Percentiles rank a stretch among this genome's conserved stretches.
Evolutionary conservation across 2,797 vertebrate species (phyloP).

Genomic region (Aphelocoma californica): DNA sequence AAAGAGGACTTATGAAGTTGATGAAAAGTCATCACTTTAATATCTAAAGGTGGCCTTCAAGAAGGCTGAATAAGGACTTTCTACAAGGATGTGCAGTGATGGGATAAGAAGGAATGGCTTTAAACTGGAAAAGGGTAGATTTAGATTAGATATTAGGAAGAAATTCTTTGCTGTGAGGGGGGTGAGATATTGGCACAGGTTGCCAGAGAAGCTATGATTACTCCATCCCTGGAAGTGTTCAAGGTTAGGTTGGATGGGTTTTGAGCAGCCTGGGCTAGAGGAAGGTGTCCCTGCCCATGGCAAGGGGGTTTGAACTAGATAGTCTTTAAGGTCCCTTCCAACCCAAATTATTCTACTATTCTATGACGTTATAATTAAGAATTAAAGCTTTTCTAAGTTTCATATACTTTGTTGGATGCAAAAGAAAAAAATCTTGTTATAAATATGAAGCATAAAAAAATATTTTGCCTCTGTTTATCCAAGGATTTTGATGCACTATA

Average conservation of each 20-base stretch:
- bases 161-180: not conserved
- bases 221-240: not conserved
- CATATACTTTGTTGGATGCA: not conserved
- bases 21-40: not conserved
- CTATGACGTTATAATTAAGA: not conserved
- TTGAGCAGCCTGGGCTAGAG: not conserved
- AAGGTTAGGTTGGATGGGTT: not conserved
- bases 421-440: not conserved
- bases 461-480: not conserved
- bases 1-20: not conserved
- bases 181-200: not conserved
- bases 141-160: not conserved
- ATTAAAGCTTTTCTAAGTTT: not conserved
- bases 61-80: not conserved
- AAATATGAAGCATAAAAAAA: not conserved
- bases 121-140: not conserved
- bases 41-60: not conserved
- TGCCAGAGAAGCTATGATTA: not conserved
- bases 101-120: not conserved
- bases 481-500: not conserved
- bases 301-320: not conserved
- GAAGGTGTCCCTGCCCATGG: not conserved
- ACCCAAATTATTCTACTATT: not conserved
- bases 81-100: too few species aligned
- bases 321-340: not conserved